A percentile compares a stretch with the other conserved stretches of the same genome.
Conservation (phyloP, 2,888 invertebrate species). For the Apantesis nais region DNA sequence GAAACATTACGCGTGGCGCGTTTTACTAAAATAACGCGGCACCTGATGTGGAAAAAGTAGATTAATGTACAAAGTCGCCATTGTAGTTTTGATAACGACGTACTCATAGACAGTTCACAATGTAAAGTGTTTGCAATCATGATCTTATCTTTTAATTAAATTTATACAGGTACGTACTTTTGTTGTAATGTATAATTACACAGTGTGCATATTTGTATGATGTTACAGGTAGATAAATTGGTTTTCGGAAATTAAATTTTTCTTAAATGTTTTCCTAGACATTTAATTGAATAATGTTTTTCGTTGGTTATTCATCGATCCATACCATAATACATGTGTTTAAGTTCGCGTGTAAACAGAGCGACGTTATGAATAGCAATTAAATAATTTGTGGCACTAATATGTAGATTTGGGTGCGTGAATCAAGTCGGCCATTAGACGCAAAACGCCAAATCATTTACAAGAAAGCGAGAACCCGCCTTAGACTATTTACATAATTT, state of each 20-base stretch:
- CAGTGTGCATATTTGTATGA: slow-evolving; percentile 26
- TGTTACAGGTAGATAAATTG: slow-evolving; percentile 20
- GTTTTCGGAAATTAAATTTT: slow-evolving; percentile 3
- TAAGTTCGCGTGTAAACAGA: slow-evolving; percentile 60
- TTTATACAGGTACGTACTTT: slow-evolving; percentile 27
- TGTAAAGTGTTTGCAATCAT: slow-evolving; percentile 40
- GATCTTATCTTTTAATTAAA: slow-evolving; percentile 51
- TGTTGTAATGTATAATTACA: slow-evolving; percentile 30
- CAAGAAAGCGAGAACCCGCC: slow-evolving; percentile 82
- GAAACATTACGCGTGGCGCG: slow-evolving; percentile 59
- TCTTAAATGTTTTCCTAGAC: slow-evolving; percentile 10
- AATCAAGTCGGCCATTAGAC: slow-evolving; percentile 68
- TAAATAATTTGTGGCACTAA: slow-evolving; percentile 78
- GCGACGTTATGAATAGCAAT: slow-evolving; percentile 65
- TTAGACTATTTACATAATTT: slow-evolving; percentile 83
- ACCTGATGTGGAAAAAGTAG: slow-evolving; percentile 43
- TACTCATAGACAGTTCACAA: slow-evolving; percentile 23
- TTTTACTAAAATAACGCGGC: slow-evolving; percentile 41
- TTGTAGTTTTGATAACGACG: slow-evolving; percentile 40
- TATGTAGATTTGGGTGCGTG: slow-evolving; percentile 67
- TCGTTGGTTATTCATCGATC: slow-evolving; percentile 18
- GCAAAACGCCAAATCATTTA: slow-evolving; percentile 82
- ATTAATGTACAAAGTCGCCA: slow-evolving; percentile 39
- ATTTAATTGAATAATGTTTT: slow-evolving; percentile 7
- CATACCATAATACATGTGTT: slow-evolving; percentile 15